Percentiles rank a stretch among this genome's conserved stretches.
These are phyloP conservation scores for Linnaemya vulpina DNA, from an alignment of 2,888 invertebrate species.

Conservation along the genomic window DNA sequence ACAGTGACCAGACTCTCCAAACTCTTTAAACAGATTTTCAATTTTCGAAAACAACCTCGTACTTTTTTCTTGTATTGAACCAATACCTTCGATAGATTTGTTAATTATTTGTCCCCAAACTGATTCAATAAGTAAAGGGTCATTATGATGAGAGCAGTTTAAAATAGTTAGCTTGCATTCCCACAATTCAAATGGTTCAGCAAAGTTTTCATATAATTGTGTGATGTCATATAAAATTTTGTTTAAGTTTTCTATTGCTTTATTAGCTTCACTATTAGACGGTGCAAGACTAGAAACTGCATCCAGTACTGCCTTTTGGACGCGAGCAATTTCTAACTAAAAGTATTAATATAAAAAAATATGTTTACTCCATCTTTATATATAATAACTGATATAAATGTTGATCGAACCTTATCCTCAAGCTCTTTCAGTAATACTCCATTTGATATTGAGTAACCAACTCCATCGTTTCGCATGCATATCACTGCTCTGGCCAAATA, in stretches of 20 bases:
- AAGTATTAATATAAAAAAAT: constrained; percentile 1
- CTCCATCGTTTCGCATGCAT: constrained; percentile 95
- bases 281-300: constrained; percentile 84
- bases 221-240: constrained; percentile 93
- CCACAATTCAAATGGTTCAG: constrained; percentile 94
- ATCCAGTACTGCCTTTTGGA: constrained; percentile 89
- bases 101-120: constrained; percentile 93
- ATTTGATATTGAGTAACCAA: constrained; percentile 88
- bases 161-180: constrained; percentile 97
- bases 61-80: constrained; percentile 85
- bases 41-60: constrained; percentile 90
- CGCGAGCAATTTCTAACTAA: constrained; percentile 91
- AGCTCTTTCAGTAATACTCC: constrained; percentile 93
- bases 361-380: neutral
- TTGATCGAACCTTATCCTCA: constrained; percentile 89
- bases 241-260: constrained; percentile 89
- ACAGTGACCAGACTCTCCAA: constrained; percentile 91
- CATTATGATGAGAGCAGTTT: constrained; percentile 96
- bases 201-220: constrained; percentile 95
- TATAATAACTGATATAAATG: neutral
- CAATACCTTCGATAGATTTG: constrained; percentile 79
- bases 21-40: constrained; percentile 89
- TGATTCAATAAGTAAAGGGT: constrained; percentile 92
- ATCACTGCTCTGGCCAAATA: constrained; percentile 97
- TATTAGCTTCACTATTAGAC: constrained; percentile 84